These are phyloP conservation scores for Limnephilus rhombicus DNA, from an alignment of 2,888 invertebrate species.

Conservation along the genomic window DNA sequence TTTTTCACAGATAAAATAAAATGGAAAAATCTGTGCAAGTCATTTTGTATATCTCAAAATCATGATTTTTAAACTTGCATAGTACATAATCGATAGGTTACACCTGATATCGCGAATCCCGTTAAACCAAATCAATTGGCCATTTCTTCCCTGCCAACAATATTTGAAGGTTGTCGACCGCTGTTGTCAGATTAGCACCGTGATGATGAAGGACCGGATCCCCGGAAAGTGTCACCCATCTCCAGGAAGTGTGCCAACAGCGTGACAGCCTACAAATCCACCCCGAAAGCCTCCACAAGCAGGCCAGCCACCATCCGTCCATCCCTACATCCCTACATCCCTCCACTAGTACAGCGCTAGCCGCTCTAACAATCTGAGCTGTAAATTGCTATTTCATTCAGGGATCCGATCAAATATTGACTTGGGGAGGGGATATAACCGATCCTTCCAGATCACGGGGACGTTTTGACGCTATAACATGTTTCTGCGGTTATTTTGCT, in stretches of 20 bases:
- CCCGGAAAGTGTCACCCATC: slow-evolving; percentile 49
- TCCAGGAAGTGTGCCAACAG: slow-evolving; percentile 57
- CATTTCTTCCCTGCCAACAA: neutral
- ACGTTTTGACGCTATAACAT: slow-evolving; percentile 31
- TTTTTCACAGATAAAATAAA: neutral
- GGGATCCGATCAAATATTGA: slow-evolving; percentile 61
- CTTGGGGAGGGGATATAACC: slow-evolving; percentile 50
- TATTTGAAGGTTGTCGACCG: slow-evolving; percentile 31
- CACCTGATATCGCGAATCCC: neutral
- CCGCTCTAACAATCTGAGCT: slow-evolving; percentile 36
- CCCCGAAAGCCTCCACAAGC: neutral
- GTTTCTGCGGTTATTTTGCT: slow-evolving; percentile 22
- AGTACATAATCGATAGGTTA: neutral
- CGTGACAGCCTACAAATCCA: slow-evolving; percentile 13
- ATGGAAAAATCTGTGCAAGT: neutral
- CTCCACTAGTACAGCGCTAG: neutral
- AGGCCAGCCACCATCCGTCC: slow-evolving; percentile 35
- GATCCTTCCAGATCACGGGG: slow-evolving; percentile 29
- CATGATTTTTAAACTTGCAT: neutral
- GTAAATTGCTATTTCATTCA: slow-evolving; percentile 59
- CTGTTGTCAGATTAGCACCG: slow-evolving; percentile 48
- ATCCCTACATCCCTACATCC: neutral
- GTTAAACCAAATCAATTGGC: neutral
- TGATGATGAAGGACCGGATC: slow-evolving; percentile 9
- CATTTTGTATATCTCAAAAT: neutral